Percentiles rank a stretch among this genome's conserved stretches.
phyloP scores from a whole-genome alignment of 92 coral and sea anemone species.

The Muricea muricata region DNA sequence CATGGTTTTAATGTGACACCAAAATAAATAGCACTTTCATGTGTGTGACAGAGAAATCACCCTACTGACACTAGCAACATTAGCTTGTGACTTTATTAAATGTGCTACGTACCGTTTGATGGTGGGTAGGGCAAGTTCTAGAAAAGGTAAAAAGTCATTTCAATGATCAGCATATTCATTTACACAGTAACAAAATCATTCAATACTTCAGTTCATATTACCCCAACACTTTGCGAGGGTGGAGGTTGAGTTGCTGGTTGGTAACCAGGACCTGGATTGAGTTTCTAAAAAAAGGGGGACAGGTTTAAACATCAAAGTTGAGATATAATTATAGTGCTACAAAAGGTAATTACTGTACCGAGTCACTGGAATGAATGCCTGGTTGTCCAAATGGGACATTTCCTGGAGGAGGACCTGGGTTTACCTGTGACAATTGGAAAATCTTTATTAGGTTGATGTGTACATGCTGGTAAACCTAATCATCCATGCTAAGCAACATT shows the following conservation, averaged over 20 bases:
- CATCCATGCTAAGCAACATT: no score
- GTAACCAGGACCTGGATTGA: slow-evolving; percentile 33
- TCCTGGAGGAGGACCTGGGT: neutral
- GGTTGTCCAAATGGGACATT: neutral
- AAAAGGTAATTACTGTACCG: neutral
- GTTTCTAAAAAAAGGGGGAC: neutral
- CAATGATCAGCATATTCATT: neutral
- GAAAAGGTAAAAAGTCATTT: neutral
- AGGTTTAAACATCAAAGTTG: neutral
- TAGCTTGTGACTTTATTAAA: neutral
- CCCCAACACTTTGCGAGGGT: neutral
- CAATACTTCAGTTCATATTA: no score
- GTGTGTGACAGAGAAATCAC: neutral
- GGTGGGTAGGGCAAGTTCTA: slow-evolving; percentile 3
- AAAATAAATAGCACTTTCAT: no score
- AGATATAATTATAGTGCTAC: neutral
- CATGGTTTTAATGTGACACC: no score
- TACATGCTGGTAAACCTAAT: no score
- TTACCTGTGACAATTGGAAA: neutral
- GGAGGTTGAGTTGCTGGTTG: slow-evolving; percentile 32
- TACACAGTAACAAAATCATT: neutral
- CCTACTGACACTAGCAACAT: no score
- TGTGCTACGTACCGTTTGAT: neutral
- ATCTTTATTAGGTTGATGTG: neutral
- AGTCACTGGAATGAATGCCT: neutral